These are phyloP conservation scores for Sisor rabdophorus DNA, from an alignment of 2,113 vertebrate species.

Conservation along the genomic window DNA sequence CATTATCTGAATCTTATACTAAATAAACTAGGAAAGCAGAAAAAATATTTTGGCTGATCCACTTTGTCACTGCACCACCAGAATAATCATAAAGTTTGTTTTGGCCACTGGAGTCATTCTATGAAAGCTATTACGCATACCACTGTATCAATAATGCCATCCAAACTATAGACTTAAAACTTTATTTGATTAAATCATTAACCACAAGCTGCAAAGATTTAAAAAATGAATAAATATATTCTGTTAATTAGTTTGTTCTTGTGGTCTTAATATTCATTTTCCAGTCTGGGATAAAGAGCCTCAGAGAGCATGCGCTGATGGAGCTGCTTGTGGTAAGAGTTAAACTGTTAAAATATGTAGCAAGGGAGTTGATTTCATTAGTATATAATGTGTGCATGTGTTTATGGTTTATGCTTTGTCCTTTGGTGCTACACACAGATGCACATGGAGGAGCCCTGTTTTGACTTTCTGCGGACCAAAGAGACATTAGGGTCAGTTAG, in stretches of 20 bases:
- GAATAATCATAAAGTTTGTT: background rate
- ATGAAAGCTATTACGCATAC: background rate
- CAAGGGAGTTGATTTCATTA: too few species aligned
- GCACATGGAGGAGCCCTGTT: conserved; percentile 98
- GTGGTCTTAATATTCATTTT: conserved; percentile 37
- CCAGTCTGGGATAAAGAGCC: conserved; percentile 85
- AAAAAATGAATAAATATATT: background rate
- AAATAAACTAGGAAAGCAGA: too few species aligned
- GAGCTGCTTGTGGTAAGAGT: conserved; percentile 92
- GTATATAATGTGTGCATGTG: background rate
- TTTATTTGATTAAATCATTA: background rate
- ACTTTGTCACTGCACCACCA: too few species aligned
- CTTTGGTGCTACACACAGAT: conserved; percentile 72
- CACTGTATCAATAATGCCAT: too few species aligned
- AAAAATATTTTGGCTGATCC: too few species aligned
- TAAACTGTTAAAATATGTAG: background rate
- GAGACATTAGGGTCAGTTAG: conserved; percentile 88
- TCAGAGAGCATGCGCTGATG: conserved; percentile 89
- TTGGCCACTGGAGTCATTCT: background rate
- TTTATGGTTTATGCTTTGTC: conserved; percentile 20
- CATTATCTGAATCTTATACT: too few species aligned
- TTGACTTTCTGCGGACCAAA: conserved; percentile 94
- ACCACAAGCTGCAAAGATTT: background rate
- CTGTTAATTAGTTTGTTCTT: background rate
- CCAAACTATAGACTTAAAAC: too few species aligned